Percentiles rank a stretch among this genome's conserved stretches.
Conservation (phyloP, 64 coral and sea anemone species). For the Montipora foliosa region DNA sequence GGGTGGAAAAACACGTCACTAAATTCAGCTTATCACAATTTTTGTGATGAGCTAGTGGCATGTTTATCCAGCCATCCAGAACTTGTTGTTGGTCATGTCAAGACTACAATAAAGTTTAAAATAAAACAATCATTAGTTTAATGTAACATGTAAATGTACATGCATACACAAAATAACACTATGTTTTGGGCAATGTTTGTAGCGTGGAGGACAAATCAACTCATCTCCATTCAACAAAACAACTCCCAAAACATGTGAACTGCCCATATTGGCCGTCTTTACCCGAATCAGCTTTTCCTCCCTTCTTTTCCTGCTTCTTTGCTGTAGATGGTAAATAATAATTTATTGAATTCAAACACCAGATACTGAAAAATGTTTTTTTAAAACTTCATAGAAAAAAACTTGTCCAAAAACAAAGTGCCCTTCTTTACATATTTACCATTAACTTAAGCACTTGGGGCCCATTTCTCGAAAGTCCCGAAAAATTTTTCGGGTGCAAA, state of each 20-base stretch:
- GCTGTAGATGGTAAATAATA: conserved; percentile 13
- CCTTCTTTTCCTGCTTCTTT: conserved; percentile 68
- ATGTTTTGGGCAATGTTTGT: conserved; percentile 4
- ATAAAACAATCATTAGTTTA: no score
- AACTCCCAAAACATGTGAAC: conserved; percentile 27
- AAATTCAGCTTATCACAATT: background rate
- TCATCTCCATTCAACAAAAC: conserved; percentile 7
- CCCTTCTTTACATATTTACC: no score
- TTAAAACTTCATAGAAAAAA: background rate
- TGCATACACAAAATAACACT: background rate
- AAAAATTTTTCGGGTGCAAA: no score
- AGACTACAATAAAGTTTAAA: no score
- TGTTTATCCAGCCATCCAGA: background rate
- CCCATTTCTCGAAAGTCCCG: no score
- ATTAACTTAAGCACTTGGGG: no score
- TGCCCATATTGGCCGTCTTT: background rate
- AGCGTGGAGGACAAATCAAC: background rate
- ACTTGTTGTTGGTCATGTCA: background rate
- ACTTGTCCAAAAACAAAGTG: no score
- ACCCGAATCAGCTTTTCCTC: conserved; percentile 64
- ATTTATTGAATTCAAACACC: background rate
- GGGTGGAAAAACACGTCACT: background rate
- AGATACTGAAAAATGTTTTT: background rate
- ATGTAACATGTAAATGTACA: background rate
- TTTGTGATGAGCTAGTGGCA: background rate